phyloP scores from a whole-genome alignment of 2,888 invertebrate species.

The Caenorhabditis japonica region DNA sequence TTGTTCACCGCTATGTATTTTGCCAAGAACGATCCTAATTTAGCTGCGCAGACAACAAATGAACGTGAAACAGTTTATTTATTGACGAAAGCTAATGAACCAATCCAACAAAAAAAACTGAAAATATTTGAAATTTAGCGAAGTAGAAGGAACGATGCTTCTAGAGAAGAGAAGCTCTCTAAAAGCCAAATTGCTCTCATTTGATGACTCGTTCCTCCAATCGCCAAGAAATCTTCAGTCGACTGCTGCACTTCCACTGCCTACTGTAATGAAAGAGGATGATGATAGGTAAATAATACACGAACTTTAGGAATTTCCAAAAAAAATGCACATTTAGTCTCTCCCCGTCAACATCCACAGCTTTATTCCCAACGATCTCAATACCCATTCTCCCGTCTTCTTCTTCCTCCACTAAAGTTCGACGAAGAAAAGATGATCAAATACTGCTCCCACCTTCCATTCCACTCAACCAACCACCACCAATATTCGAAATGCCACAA shows the following conservation, averaged over 20 bases:
- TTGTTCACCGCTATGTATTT: too few species aligned
- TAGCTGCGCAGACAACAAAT: too few species aligned
- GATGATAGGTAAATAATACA: conserved; percentile 21
- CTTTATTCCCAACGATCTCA: conserved; percentile 16
- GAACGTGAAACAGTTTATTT: too few species aligned
- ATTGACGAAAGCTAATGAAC: background rate
- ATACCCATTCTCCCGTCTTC: conserved; percentile 6
- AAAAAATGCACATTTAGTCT: too few species aligned
- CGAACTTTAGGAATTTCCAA: background rate
- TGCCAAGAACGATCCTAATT: too few species aligned
- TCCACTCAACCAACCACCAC: background rate
- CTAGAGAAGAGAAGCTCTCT: conserved; percentile 89
- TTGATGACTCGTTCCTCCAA: conserved; percentile 76
- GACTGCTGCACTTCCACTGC: conserved; percentile 62
- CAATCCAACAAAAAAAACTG: background rate
- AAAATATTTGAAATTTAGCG: conserved; percentile 82
- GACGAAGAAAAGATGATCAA: conserved; percentile 8
- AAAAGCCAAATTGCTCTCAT: conserved; percentile 75
- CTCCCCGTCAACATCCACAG: conserved; percentile 19
- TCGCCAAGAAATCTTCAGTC: conserved; percentile 70
- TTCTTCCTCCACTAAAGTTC: conserved; percentile 2
- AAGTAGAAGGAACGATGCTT: conserved; percentile 97
- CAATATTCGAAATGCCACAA: conserved; percentile 31
- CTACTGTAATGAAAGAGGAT: conserved; percentile 37
- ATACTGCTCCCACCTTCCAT: background rate